Conservation (phyloP, 37 sponge, comb jelly and placozoan species). For the Halisarca cf. caerulea region DNA sequence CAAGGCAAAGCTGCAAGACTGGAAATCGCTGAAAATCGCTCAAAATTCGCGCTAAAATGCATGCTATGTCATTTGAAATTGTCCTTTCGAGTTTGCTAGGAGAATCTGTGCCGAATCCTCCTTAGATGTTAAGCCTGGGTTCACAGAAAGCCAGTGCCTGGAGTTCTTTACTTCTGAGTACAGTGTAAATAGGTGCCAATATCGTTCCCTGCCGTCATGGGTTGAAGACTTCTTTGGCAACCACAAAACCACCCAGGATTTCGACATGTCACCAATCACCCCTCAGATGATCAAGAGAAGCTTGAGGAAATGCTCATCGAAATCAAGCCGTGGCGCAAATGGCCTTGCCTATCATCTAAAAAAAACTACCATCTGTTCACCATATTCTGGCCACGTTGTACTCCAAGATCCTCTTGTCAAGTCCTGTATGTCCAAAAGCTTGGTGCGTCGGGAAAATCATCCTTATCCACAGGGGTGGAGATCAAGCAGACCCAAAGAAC, state of each 20-base stretch:
- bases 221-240: too few relatives aligned
- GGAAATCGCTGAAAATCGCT: too few relatives aligned
- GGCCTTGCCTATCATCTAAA: background rate
- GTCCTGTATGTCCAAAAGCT: background rate
- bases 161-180: too few relatives aligned
- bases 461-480: constrained; percentile 7
- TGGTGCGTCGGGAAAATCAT: constrained; percentile 18
- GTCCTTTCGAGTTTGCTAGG: too few relatives aligned
- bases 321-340: constrained; percentile 3
- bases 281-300: background rate
- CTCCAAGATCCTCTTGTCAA: background rate
- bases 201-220: too few relatives aligned
- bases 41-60: too few relatives aligned
- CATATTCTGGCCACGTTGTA: constrained; percentile 2
- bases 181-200: too few relatives aligned
- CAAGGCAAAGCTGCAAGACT: too few relatives aligned
- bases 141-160: too few relatives aligned
- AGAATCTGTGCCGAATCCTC: too few relatives aligned
- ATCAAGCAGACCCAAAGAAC: background rate
- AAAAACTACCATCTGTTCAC: background rate
- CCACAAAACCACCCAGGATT: background rate
- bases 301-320: constrained; percentile 7
- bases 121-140: too few relatives aligned
- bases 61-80: too few relatives aligned
- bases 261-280: background rate